Evolutionary conservation across 2,888 invertebrate species (phyloP).

Genomic region (Calephelis perditalis): DNA sequence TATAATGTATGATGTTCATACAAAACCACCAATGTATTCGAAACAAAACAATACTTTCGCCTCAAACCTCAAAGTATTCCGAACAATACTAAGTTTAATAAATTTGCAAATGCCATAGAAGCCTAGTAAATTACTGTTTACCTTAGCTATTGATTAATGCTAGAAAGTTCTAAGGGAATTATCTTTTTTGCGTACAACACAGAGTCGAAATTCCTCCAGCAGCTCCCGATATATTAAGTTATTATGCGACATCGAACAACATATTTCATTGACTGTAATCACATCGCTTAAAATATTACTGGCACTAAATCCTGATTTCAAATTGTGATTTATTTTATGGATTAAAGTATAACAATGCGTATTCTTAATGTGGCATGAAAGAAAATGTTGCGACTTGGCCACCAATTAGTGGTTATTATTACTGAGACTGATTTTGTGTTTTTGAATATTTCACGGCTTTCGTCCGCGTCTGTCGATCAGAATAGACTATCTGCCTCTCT

Average conservation of each 20-base stretch:
- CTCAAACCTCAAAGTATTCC: slow-evolving; percentile 13
- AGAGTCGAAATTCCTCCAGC: slow-evolving; percentile 2
- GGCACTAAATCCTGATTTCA: slow-evolving; percentile 4
- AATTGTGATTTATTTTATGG: slow-evolving; percentile 8
- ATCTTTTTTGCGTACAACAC: not conserved
- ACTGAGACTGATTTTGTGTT: too few species aligned
- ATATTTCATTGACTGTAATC: slow-evolving; percentile 17
- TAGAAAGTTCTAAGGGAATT: slow-evolving; percentile 11
- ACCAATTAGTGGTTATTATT: too few species aligned
- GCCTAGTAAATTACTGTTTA: slow-evolving; percentile 28
- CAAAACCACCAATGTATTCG: slow-evolving; percentile 16
- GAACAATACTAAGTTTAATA: slow-evolving; percentile 23
- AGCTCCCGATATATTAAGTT: slow-evolving; percentile 15
- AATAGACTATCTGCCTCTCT: too few species aligned
- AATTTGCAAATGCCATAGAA: slow-evolving; percentile 28
- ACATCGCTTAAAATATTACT: slow-evolving; percentile 13
- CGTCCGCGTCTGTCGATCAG: too few species aligned
- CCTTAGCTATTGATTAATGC: slow-evolving; percentile 29
- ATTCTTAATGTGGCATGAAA: too few species aligned
- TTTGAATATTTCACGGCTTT: too few species aligned
- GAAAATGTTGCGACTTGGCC: too few species aligned
- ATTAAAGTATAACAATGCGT: not conserved
- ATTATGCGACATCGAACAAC: slow-evolving; percentile 14
- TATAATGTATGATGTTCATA: too few species aligned
- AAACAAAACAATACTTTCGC: slow-evolving; percentile 11